Evolutionary conservation across 2,113 vertebrate species (phyloP).

Genomic region (Ophthalmolycus amberensis): DNA sequence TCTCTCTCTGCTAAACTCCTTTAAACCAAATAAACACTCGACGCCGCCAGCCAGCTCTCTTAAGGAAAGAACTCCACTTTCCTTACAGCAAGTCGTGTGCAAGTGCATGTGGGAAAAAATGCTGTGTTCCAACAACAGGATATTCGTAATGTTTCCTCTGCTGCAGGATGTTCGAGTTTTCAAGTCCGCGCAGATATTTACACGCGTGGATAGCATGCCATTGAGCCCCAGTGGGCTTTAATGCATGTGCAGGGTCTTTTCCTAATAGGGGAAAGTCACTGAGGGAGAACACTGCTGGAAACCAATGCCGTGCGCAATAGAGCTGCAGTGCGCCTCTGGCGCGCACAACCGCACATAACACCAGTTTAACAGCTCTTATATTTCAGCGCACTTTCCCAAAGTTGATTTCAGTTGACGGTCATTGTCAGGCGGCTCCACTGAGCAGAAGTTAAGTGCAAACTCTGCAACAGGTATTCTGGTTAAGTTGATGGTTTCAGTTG

Average conservation of each 20-base stretch:
- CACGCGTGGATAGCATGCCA: not conserved
- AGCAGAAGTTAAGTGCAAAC: not conserved
- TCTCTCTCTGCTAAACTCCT: slow-evolving; percentile 21
- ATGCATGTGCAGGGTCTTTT: slow-evolving; percentile 1
- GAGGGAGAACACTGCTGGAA: not conserved
- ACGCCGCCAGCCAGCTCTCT: slow-evolving; percentile 1
- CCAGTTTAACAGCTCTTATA: slow-evolving; percentile 17
- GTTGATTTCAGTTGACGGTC: not conserved
- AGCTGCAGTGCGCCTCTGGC: slow-evolving; percentile 23
- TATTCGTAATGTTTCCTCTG: slow-evolving; percentile 70
- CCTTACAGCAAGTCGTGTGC: slow-evolving; percentile 33
- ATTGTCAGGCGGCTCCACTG: not conserved
- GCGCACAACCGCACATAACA: slow-evolving; percentile 39
- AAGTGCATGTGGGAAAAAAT: slow-evolving; percentile 36
- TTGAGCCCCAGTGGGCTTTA: not conserved
- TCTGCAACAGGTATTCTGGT: slow-evolving; percentile 5
- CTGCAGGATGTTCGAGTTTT: slow-evolving; percentile 28
- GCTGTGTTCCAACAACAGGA: slow-evolving; percentile 71
- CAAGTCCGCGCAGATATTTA: slow-evolving; percentile 7
- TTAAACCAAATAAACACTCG: slow-evolving; percentile 56
- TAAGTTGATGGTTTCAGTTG: not conserved
- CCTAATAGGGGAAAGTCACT: slow-evolving; percentile 62
- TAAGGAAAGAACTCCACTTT: slow-evolving; percentile 56
- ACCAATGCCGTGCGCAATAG: slow-evolving; percentile 21
- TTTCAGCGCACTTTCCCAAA: not conserved